Conservation (phyloP, 2,797 vertebrate species). For the Ateles fusciceps region DNA sequence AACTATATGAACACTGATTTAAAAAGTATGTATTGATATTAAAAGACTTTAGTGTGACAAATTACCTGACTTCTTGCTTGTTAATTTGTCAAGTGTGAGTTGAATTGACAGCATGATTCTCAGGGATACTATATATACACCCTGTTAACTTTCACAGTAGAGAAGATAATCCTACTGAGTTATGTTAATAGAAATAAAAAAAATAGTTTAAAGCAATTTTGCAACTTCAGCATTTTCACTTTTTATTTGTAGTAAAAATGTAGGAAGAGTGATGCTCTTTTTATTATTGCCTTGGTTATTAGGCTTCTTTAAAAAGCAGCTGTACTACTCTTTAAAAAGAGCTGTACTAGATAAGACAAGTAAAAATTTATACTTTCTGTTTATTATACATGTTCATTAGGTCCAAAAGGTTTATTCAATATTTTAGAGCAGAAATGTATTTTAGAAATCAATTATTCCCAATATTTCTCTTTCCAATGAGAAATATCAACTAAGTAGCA, state of each 20-base stretch:
- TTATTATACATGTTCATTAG: background rate
- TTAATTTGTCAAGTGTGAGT: background rate
- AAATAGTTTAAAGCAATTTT: background rate
- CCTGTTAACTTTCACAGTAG: background rate
- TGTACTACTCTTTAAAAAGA: too few species aligned
- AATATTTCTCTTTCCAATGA: background rate
- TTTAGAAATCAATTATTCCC: background rate
- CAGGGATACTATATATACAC: background rate
- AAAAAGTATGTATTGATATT: background rate
- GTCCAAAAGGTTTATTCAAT: background rate
- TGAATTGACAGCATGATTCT: background rate
- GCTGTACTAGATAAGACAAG: background rate
- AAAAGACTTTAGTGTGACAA: background rate
- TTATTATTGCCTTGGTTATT: background rate
- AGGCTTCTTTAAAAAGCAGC: background rate
- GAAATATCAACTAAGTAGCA: background rate
- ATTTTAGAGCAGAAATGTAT: background rate
- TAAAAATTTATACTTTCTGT: background rate
- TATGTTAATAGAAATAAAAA: background rate
- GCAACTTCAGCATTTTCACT: background rate
- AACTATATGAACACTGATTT: background rate
- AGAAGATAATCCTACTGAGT: background rate
- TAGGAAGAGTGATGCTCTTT: background rate
- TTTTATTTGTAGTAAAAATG: background rate
- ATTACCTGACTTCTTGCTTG: background rate